Evolutionary conservation across 1,140 invertebrate genomes (phyloP).

Genomic region (Archivesica marissinica): DNA sequence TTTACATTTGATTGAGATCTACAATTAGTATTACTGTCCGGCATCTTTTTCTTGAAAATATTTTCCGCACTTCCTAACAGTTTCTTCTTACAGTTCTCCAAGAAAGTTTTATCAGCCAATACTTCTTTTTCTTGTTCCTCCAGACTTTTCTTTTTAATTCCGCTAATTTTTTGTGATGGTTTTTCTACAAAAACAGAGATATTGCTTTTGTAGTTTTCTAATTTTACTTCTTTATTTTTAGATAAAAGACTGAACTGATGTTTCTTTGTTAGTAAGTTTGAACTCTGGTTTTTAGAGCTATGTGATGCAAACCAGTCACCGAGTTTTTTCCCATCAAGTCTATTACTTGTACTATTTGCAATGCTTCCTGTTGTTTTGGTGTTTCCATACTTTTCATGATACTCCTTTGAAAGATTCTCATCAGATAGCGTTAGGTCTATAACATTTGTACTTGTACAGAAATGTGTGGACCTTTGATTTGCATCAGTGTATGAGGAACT

Average conservation of each 20-base stretch:
- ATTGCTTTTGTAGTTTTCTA: too few relatives aligned
- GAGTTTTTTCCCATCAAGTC: not conserved
- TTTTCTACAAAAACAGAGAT: too few relatives aligned
- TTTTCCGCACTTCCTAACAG: not conserved
- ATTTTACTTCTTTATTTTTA: too few relatives aligned
- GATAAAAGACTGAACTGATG: too few relatives aligned
- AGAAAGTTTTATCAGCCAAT: slow-evolving; percentile 25
- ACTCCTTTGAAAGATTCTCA: slow-evolving; percentile 21
- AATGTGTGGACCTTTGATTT: too few relatives aligned
- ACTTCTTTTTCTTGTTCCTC: slow-evolving; percentile 24
- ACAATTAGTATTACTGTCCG: not conserved
- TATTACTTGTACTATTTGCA: too few relatives aligned
- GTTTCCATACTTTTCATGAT: slow-evolving; percentile 13
- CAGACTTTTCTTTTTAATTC: not conserved
- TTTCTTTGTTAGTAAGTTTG: too few relatives aligned
- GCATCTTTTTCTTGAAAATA: not conserved
- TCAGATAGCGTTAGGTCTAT: not conserved
- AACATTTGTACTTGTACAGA: not conserved
- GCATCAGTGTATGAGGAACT: too few relatives aligned
- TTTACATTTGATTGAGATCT: too few relatives aligned
- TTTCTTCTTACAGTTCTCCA: slow-evolving; percentile 35
- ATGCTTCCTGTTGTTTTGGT: not conserved
- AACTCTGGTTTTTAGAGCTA: too few relatives aligned
- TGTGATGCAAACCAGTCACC: too few relatives aligned
- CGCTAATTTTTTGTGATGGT: not conserved